Percentiles rank a stretch among this genome's conserved stretches.
These are phyloP conservation scores for Euleptes europaea DNA, from an alignment of 2,113 vertebrate species.

Conservation along the genomic window DNA sequence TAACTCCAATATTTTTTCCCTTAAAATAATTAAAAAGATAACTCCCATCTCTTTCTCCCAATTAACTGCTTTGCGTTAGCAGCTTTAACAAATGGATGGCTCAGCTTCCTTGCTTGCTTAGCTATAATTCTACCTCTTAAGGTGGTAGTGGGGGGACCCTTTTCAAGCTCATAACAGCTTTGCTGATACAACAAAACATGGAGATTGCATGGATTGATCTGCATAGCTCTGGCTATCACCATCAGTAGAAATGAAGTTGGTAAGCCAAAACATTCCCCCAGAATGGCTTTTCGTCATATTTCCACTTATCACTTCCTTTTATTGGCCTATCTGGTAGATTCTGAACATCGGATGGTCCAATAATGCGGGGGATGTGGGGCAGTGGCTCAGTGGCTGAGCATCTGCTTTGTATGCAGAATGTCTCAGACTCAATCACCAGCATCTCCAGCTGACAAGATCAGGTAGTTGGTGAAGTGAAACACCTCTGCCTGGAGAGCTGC, in stretches of 20 bases:
- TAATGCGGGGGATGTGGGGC: neutral
- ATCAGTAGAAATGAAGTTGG: neutral
- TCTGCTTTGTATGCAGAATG: no score
- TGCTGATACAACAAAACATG: neutral
- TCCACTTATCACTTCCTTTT: neutral
- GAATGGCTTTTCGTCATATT: neutral
- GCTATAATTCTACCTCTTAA: neutral
- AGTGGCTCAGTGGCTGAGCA: no score
- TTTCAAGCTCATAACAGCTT: neutral
- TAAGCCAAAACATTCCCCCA: neutral
- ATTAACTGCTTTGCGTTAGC: neutral
- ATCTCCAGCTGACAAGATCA: no score
- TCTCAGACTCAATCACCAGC: no score
- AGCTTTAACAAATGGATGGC: neutral
- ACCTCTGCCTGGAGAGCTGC: no score
- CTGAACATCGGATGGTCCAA: neutral
- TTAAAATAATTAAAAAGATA: neutral
- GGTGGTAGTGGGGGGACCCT: neutral
- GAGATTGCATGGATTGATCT: neutral
- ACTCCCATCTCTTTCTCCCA: rapidly evolving
- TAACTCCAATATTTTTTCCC: neutral
- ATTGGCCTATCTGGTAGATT: neutral
- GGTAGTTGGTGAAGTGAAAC: no score
- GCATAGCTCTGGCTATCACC: neutral
- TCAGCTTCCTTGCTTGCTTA: neutral